These are phyloP conservation scores for Colletes gigas DNA, from an alignment of 1,140 invertebrate species.

Conservation along the genomic window DNA sequence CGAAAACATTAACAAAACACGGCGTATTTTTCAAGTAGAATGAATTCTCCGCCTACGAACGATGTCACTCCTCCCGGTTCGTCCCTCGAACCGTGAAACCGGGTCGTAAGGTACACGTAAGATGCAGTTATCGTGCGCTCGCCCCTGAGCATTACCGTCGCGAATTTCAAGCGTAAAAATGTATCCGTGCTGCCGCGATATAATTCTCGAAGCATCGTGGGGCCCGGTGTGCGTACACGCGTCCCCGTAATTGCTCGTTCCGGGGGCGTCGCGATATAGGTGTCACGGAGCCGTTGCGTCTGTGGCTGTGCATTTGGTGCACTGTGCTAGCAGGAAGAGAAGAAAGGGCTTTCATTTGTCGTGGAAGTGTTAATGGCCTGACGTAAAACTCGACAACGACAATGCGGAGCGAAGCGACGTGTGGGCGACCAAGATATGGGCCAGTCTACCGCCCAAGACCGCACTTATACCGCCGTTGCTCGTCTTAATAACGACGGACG, in stretches of 20 bases:
- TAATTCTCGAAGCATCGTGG: conserved; percentile 52
- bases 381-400: conserved; percentile 69
- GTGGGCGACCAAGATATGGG: conserved; percentile 74
- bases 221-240: conserved; percentile 39
- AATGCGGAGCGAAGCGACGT: conserved; percentile 63
- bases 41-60: conserved; percentile 59
- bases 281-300: conserved; percentile 24
- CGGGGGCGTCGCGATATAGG: conserved; percentile 58
- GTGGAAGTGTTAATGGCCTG: conserved; percentile 73
- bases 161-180: conserved; percentile 63
- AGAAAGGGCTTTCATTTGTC: conserved; percentile 69
- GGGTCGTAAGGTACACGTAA: conserved; percentile 61
- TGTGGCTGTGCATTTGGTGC: conserved; percentile 50
- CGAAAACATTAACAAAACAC: conserved; percentile 16
- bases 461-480: conserved; percentile 15
- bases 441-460: conserved; percentile 59
- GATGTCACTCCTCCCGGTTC: conserved; percentile 43
- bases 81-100: conserved; percentile 54
- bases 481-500: conserved; percentile 52
- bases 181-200: conserved; percentile 57
- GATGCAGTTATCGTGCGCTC: conserved; percentile 59
- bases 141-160: conserved; percentile 53
- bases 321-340: conserved; percentile 57
- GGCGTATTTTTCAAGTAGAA: conserved; percentile 44
- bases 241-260: conserved; percentile 63